phyloP scores from a whole-genome alignment of 2,888 invertebrate species.

The Homarus gammarus region DNA sequence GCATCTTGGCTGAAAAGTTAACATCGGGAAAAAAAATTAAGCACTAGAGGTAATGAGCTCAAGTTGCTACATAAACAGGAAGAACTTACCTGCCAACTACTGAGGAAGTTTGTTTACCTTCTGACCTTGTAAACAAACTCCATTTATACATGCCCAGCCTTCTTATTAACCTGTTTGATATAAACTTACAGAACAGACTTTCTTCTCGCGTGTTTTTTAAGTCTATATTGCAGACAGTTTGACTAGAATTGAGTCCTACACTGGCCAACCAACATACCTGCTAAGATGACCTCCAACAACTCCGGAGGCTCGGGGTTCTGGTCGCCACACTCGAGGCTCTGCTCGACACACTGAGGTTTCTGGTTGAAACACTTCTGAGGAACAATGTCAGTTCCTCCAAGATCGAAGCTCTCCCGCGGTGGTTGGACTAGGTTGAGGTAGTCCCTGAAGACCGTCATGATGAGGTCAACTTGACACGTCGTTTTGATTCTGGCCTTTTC shows the following conservation, averaged over 20 bases:
- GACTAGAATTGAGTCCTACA: no score
- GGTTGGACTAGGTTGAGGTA: conserved; percentile 60
- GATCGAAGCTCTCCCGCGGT: conserved; percentile 42
- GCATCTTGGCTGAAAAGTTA: no score
- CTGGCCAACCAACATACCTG: conserved; percentile 56
- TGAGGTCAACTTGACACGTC: not conserved
- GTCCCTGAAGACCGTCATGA: conserved; percentile 66
- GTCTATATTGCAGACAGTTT: no score
- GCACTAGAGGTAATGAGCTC: not conserved
- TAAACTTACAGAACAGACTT: no score
- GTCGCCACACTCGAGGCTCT: conserved; percentile 1
- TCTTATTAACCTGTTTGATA: no score
- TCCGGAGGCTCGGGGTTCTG: conserved; percentile 44
- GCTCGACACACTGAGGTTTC: not conserved
- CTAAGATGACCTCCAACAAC: conserved; percentile 47
- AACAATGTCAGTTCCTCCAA: not conserved
- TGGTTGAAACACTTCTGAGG: conserved; percentile 37
- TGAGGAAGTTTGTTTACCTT: no score
- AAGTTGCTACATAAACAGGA: no score
- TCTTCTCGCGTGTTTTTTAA: no score
- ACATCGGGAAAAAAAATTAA: no score
- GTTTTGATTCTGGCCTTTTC: not conserved
- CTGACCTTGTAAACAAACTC: no score
- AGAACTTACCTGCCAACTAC: no score
- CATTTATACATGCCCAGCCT: no score